Evolutionary conservation across 2,797 vertebrate genomes (phyloP).

Genomic region (Rallus crepitans): DNA sequence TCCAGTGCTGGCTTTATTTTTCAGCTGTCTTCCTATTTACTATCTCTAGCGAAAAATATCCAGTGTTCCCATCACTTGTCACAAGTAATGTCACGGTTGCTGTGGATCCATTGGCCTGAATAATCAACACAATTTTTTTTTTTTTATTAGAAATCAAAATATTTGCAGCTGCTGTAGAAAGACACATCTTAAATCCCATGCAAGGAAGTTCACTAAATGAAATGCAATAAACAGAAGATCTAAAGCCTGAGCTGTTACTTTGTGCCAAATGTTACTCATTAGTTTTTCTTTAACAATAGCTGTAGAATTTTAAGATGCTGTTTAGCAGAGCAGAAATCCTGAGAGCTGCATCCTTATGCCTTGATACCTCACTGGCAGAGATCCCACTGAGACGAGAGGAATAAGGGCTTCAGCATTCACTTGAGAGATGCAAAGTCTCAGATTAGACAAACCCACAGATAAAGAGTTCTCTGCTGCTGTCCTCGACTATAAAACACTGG

Average conservation of each 20-base stretch:
- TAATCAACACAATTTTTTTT: conserved; percentile 34
- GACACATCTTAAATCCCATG: not conserved
- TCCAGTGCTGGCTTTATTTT: conserved; percentile 32
- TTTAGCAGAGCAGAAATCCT: conserved; percentile 22
- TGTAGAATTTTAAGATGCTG: conserved; percentile 6
- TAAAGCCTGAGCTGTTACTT: not conserved
- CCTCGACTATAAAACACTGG: not conserved
- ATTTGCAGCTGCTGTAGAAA: conserved; percentile 21
- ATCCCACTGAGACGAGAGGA: not conserved
- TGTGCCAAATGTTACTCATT: conserved; percentile 7
- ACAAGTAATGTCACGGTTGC: conserved; percentile 58
- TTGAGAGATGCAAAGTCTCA: not conserved
- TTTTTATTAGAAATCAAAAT: conserved; percentile 49
- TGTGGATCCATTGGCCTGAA: conserved; percentile 54
- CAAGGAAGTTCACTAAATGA: conserved; percentile 28
- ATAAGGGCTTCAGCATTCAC: not conserved
- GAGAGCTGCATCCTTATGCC: not conserved
- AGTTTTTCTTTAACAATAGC: conserved; percentile 21
- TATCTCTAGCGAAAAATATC: conserved; percentile 17
- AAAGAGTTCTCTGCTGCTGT: not conserved
- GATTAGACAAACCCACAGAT: not conserved
- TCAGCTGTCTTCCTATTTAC: conserved; percentile 50
- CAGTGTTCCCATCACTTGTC: conserved; percentile 49
- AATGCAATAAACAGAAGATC: conserved; percentile 17
- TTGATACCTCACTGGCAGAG: not conserved